Evolutionary conservation across 2,113 vertebrate species (phyloP), one percentile per base, ranked within the genome.

Genomic region (Myotis brandtii): DNA sequence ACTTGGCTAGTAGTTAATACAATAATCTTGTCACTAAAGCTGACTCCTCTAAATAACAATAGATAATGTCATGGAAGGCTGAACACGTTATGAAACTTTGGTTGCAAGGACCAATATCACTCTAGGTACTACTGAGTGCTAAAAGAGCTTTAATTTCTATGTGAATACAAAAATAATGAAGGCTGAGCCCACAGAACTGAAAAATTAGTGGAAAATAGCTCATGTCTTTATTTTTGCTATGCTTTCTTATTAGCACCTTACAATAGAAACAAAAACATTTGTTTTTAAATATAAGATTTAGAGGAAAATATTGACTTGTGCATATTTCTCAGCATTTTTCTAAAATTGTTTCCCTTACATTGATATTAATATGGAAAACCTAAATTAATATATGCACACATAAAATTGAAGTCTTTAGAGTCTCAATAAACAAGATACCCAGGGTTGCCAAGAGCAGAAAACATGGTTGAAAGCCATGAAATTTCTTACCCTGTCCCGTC

Each of bases 1-100:
- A 0, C 27, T 67, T 67, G 27, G 18, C 81, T 52, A 70, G 66
- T 86, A 83, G 18, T 89, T 93, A 82, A 50, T 62, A 86, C 7
- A 91, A 82, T 93, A 82, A 91, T 62, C 40, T 89, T 83, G 87
- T 92, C 69, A 89, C 43, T 69, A 77, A 89, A 86, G 23, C 16
- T 56, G 6, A 48, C 10, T 67, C 34, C 16, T 83, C 54, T 81
- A 86, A 95, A 89, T 59, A 34, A 48, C 37, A 93, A 89, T 25
- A 76, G 13, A 50, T 86, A 50, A 86, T 83, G 17, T 92, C 14
- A 77, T 34, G 2, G 46, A 43, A 92, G 2, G 1, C 25, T 73
- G 50, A 43, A 86, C 32, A 50, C 10, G 62, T 64, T 62, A 30
- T 72, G 21, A 70, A 87, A 46, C 20, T 93, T 18, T 46, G 81